A percentile compares a stretch with the other conserved stretches of the same genome.
Conservation (phyloP, 2,888 invertebrate genomes). For the Lepeophtheirus nordmannii region DNA sequence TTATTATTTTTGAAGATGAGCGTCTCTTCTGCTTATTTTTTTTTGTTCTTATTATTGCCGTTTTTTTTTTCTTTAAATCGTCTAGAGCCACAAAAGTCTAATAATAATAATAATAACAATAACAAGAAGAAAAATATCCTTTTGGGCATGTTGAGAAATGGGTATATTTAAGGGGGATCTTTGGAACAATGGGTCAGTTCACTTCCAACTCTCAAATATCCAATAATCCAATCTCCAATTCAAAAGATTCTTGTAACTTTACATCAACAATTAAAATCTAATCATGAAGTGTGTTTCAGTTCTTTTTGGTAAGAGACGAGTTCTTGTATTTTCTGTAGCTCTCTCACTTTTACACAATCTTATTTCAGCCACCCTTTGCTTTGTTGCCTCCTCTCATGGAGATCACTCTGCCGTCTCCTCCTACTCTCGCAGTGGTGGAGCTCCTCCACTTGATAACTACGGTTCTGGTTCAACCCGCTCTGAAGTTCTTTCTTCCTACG, state of each 20-base stretch:
- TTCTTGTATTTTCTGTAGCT: not conserved
- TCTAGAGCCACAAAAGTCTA: too few relatives aligned
- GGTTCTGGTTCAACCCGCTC: not conserved
- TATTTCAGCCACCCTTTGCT: not conserved
- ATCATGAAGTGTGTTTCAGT: not conserved
- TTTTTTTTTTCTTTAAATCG: not conserved
- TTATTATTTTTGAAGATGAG: not conserved
- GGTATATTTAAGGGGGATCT: not conserved
- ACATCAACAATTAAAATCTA: not conserved
- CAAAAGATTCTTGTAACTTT: too few relatives aligned
- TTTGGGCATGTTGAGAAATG: not conserved
- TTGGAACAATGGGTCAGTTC: not conserved
- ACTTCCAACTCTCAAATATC: not conserved
- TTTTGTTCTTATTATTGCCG: not conserved
- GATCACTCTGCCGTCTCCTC: not conserved
- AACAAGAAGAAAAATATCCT: not conserved
- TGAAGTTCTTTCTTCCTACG: not conserved
- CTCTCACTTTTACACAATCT: not conserved
- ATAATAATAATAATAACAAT: too few relatives aligned
- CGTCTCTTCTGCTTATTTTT: not conserved
- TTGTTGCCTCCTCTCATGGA: not conserved
- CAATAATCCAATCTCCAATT: too few relatives aligned
- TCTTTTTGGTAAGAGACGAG: not conserved
- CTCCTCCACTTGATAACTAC: slow-evolving; percentile 1
- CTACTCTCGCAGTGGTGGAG: not conserved